Conservation (phyloP, 2,888 invertebrate species). For the Dioctria linearis region DNA sequence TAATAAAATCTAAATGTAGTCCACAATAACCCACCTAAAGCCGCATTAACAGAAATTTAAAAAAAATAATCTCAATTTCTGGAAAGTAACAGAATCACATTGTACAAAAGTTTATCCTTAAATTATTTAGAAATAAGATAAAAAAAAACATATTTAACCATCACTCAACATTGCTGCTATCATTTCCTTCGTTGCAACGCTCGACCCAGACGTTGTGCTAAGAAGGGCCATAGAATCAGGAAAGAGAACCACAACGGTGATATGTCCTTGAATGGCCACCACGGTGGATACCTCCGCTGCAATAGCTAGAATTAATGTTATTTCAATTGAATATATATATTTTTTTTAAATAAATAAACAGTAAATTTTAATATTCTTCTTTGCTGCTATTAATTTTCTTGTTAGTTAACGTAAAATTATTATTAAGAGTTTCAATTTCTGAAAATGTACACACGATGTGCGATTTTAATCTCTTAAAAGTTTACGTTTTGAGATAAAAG, state of each 20-base stretch:
- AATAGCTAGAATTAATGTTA: constrained; percentile 41
- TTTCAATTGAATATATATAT: too few species aligned
- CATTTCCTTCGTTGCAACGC: constrained; percentile 59
- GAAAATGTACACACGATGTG: too few species aligned
- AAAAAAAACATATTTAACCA: constrained; percentile 46
- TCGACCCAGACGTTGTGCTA: constrained; percentile 64
- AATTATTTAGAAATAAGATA: constrained; percentile 6
- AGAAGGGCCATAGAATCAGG: constrained; percentile 69
- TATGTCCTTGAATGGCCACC: constrained; percentile 78
- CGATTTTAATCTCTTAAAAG: too few species aligned
- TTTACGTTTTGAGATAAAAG: too few species aligned
- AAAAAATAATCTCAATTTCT: constrained; percentile 40
- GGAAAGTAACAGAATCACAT: constrained; percentile 48
- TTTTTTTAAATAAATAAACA: too few species aligned
- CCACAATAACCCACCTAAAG: constrained; percentile 30
- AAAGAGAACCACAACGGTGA: constrained; percentile 70
- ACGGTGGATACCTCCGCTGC: constrained; percentile 68
- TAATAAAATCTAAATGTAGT: background rate
- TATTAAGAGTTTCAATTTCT: too few species aligned
- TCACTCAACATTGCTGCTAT: background rate
- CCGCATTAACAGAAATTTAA: background rate
- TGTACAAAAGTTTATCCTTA: constrained; percentile 54
- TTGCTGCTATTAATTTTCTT: too few species aligned
- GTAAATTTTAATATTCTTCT: too few species aligned
- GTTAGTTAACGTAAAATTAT: too few species aligned